These are phyloP conservation scores for Columba livia DNA, from an alignment of 2,113 vertebrate species.

Conservation along the genomic window DNA sequence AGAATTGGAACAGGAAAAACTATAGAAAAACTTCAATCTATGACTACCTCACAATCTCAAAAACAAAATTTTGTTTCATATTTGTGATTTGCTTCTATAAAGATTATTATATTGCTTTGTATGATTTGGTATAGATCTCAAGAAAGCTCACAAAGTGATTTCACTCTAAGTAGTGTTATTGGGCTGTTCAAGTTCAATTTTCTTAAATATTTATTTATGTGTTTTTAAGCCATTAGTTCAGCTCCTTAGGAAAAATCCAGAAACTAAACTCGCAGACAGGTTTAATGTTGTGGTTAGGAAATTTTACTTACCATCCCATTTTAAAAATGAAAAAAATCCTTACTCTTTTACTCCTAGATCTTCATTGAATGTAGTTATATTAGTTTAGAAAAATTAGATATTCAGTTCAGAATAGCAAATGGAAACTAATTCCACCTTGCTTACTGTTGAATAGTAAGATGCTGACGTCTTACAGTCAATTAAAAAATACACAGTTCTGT, in stretches of 20 bases:
- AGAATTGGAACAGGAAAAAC: neutral
- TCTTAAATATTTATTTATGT: neutral
- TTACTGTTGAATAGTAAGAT: neutral
- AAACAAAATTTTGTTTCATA: neutral
- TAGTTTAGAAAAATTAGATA: neutral
- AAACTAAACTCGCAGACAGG: neutral
- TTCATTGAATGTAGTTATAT: neutral
- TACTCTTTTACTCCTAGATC: neutral
- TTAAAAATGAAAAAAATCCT: neutral
- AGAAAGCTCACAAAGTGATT: neutral
- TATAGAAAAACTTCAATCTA: neutral
- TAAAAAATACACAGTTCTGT: neutral
- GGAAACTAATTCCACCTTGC: neutral
- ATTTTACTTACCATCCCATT: neutral
- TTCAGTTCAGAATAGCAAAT: neutral
- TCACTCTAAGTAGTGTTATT: neutral
- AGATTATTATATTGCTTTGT: neutral
- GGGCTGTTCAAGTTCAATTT: neutral
- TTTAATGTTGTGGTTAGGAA: neutral
- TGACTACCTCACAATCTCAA: neutral
- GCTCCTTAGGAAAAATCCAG: neutral
- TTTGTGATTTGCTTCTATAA: neutral
- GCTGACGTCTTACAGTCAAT: neutral
- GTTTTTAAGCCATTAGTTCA: neutral
- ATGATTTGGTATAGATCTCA: neutral